Evolutionary conservation across 1,140 invertebrate species (phyloP).

Genomic region (Bombus waltoni): DNA sequence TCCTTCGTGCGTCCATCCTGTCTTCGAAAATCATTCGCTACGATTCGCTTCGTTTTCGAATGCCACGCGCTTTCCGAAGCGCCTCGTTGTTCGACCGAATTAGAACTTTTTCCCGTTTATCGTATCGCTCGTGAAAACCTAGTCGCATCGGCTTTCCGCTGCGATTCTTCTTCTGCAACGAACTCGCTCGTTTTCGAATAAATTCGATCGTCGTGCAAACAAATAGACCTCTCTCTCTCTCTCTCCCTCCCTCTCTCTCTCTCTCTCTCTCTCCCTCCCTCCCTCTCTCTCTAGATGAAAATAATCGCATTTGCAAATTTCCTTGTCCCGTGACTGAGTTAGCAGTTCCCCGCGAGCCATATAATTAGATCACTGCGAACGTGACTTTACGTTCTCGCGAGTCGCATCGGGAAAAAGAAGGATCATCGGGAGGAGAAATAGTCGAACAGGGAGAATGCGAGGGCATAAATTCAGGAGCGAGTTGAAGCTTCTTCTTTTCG

Average conservation of each 20-base stretch:
- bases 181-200: background rate
- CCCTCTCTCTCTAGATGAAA: background rate
- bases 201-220: background rate
- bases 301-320: background rate
- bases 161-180: background rate
- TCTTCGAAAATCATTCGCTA: background rate
- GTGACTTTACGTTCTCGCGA: background rate
- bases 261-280: background rate
- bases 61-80: background rate
- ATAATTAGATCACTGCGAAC: conserved; percentile 34
- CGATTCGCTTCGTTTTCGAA: background rate
- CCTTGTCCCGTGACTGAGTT: background rate
- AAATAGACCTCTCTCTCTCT: background rate
- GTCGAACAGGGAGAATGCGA: conserved; percentile 1
- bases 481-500: conserved; percentile 20
- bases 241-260: no score
- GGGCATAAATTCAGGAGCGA: conserved; percentile 26
- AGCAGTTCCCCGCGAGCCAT: background rate
- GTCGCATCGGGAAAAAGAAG: background rate
- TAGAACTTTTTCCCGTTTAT: background rate
- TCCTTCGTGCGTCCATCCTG: conserved; percentile 5
- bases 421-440: conserved; percentile 21
- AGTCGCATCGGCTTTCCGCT: background rate
- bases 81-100: background rate
- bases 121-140: background rate